Percentiles rank a stretch among this genome's conserved stretches.
Conservation (phyloP, 2,888 invertebrate genomes). For the Zelleria hepariella region DNA sequence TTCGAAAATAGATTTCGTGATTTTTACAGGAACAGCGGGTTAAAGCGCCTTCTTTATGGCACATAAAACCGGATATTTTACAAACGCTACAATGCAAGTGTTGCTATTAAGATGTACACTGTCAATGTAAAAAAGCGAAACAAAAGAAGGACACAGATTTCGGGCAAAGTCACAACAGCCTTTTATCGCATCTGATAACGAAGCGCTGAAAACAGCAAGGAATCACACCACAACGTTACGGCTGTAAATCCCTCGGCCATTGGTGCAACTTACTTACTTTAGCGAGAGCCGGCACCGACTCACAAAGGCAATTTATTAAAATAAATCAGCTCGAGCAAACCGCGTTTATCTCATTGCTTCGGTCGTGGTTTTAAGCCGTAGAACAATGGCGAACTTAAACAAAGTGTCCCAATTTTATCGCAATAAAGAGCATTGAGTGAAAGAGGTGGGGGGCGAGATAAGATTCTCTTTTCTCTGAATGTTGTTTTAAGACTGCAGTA, state of each 20-base stretch:
- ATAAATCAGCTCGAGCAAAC: neutral
- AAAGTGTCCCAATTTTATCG: conserved; percentile 44
- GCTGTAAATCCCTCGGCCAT: neutral
- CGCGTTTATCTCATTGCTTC: neutral
- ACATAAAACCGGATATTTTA: neutral
- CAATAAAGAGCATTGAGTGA: conserved; percentile 49
- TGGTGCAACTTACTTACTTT: neutral
- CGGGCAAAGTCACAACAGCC: neutral
- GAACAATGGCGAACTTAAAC: conserved; percentile 44
- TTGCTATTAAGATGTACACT: neutral
- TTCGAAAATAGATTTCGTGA: neutral
- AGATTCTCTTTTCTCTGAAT: conserved; percentile 28
- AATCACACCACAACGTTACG: neutral
- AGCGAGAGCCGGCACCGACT: neutral
- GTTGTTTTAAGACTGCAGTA: neutral
- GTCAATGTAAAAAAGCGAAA: neutral
- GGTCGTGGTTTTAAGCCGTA: conserved; percentile 9
- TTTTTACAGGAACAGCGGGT: neutral
- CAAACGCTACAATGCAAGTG: neutral
- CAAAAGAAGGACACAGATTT: neutral
- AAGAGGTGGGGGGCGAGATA: conserved; percentile 39
- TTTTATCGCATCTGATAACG: neutral
- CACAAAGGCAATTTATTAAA: neutral
- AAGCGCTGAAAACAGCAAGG: neutral
- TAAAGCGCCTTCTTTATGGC: neutral